A percentile compares a stretch with the other conserved stretches of the same genome.
These are phyloP conservation scores for Tyria jacobaeae DNA, from an alignment of 2,888 invertebrate species.

Conservation along the genomic window DNA sequence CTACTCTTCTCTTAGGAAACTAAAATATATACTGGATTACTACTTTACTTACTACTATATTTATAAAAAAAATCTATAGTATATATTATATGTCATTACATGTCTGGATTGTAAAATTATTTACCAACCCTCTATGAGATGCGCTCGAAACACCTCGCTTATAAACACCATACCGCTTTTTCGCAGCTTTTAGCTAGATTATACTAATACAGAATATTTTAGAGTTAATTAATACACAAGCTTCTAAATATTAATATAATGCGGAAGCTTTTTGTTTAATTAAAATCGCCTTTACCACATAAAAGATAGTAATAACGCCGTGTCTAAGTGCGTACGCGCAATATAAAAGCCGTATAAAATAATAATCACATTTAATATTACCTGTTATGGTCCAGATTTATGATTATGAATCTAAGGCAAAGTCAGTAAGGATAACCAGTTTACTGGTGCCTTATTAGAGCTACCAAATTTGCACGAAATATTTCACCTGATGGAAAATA, in stretches of 20 bases:
- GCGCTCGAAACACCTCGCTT: neutral
- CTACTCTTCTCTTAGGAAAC: too few species aligned
- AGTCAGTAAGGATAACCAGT: neutral
- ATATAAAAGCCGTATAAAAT: constrained; percentile 7
- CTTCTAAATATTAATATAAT: neutral
- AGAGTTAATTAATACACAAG: neutral
- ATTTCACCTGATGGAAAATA: too few species aligned
- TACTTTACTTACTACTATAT: too few species aligned
- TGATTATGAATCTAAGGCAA: neutral
- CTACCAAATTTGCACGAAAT: neutral
- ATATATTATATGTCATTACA: too few species aligned
- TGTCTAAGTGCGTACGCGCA: constrained; percentile 22
- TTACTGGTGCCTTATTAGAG: neutral
- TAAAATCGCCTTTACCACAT: constrained; percentile 6
- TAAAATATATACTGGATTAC: too few species aligned
- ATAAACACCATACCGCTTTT: neutral
- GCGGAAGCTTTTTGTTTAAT: neutral
- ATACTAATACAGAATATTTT: neutral
- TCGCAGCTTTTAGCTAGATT: neutral
- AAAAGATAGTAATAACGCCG: constrained; percentile 30
- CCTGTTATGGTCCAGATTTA: neutral
- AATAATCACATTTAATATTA: constrained; percentile 11
- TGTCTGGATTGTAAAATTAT: too few species aligned
- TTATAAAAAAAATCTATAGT: too few species aligned
- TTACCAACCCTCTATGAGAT: neutral